Evolutionary conservation across 1,140 invertebrate species (phyloP).

Genomic region (Uloborus diversus): DNA sequence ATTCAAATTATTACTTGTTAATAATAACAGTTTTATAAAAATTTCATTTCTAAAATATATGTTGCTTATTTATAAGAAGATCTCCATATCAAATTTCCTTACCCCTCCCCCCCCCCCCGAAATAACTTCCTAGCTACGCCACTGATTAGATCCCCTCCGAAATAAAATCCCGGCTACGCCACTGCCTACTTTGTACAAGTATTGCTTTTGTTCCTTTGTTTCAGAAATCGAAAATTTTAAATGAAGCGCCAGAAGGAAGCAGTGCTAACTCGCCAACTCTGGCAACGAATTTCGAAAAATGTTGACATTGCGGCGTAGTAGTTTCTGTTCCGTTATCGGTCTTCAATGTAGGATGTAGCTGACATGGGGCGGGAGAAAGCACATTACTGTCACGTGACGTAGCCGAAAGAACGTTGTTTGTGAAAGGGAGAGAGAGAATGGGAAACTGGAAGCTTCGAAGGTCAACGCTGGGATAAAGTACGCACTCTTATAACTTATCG

Average conservation of each 20-base stretch:
- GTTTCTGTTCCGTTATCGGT: constrained; percentile 36
- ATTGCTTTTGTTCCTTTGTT: not conserved
- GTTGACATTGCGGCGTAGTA: constrained; percentile 7
- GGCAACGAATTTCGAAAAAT: not conserved
- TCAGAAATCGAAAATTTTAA: not conserved
- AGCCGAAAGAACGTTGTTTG: not conserved
- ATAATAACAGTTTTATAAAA: too few species aligned
- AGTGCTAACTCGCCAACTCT: not conserved
- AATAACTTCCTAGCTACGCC: too few species aligned
- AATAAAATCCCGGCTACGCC: too few species aligned
- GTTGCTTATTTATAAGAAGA: too few species aligned
- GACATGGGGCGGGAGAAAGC: not conserved
- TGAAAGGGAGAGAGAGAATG: not conserved
- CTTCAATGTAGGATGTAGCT: not conserved
- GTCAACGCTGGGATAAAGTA: not conserved
- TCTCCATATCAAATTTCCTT: too few species aligned
- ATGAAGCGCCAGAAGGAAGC: not conserved
- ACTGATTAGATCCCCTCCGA: too few species aligned
- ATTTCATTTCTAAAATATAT: too few species aligned
- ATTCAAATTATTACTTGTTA: too few species aligned
- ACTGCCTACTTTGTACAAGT: too few species aligned
- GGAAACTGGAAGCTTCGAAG: constrained; percentile 10
- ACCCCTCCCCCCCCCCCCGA: too few species aligned
- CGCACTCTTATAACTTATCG: not conserved
- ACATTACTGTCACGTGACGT: constrained; percentile 1